phyloP scores from a whole-genome alignment of 1,140 invertebrate genomes.

The Brachionus calyciflorus region DNA sequence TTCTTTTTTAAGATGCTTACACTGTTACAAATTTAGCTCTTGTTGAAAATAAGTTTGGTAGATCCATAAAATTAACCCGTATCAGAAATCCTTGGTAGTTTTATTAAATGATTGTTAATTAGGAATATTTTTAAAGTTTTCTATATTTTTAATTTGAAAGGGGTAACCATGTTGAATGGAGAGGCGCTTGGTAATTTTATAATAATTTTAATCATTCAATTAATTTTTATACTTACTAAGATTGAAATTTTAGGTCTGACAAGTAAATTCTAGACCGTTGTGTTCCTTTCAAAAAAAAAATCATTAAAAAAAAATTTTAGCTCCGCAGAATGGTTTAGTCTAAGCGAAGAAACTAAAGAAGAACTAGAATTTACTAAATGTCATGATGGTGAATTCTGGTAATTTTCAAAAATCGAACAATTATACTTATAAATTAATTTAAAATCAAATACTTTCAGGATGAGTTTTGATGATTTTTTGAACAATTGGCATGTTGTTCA shows the following conservation, averaged over 20 bases:
- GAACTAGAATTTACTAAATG: constrained; percentile 67
- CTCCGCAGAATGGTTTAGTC: constrained; percentile 73
- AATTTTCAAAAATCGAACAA: neutral
- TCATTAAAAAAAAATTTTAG: neutral
- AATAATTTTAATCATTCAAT: neutral
- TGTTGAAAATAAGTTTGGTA: neutral
- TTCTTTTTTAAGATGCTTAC: constrained; percentile 70
- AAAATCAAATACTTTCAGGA: neutral
- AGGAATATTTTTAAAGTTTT: neutral
- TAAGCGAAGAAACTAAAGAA: constrained; percentile 80
- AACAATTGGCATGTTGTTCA: constrained; percentile 31
- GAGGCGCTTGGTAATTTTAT: constrained; percentile 64
- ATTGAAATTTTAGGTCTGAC: constrained; percentile 9
- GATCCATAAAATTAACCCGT: constrained; percentile 72
- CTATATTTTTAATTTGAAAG: neutral
- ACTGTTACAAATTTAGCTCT: constrained; percentile 78
- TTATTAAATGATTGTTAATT: no score
- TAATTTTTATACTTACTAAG: neutral
- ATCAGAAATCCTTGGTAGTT: constrained; percentile 82
- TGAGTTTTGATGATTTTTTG: constrained; percentile 44
- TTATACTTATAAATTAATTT: no score
- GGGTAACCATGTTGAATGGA: constrained; percentile 97
- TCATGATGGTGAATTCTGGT: constrained; percentile 47
- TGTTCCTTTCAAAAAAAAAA: neutral
- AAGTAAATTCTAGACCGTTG: constrained; percentile 9